Evolutionary conservation across 2,113 vertebrate species (phyloP).

Genomic region (Mola mola): DNA sequence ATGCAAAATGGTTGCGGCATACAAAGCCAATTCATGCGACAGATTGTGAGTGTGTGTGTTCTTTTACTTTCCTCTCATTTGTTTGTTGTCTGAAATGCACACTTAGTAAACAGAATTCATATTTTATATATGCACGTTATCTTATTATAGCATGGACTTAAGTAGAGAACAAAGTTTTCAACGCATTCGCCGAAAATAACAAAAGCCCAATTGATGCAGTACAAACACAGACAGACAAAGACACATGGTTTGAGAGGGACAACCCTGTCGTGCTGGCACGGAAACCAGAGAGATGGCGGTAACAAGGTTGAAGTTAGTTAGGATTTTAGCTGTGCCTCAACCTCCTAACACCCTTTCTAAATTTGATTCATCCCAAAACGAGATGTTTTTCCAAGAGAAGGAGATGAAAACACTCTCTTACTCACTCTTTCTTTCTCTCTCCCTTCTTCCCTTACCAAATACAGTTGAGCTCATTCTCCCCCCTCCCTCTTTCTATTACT

Average conservation of each 20-base stretch:
- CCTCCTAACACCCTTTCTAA: constrained; percentile 66
- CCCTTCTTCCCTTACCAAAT: constrained; percentile 66
- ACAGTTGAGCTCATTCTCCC: constrained; percentile 59
- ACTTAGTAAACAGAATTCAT: constrained; percentile 32
- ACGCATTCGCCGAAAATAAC: too few species aligned
- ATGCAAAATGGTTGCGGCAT: constrained; percentile 57
- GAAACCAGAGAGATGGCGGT: constrained; percentile 62
- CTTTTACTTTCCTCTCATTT: constrained; percentile 32
- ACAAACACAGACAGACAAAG: constrained; percentile 21
- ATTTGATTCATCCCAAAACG: constrained; percentile 74
- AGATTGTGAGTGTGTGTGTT: constrained; percentile 55
- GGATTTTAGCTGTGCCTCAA: constrained; percentile 64
- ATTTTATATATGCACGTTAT: too few species aligned
- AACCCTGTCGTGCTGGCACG: constrained; percentile 58
- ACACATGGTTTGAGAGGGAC: constrained; percentile 49
- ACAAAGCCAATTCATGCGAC: constrained; percentile 66
- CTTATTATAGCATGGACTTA: too few species aligned
- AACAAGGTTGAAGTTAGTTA: constrained; percentile 76
- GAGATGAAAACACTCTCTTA: constrained; percentile 62
- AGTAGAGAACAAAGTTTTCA: too few species aligned
- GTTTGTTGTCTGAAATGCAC: constrained; percentile 58
- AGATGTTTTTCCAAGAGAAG: constrained; percentile 70
- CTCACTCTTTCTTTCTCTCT: constrained; percentile 33
- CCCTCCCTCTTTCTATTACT: constrained; percentile 45
- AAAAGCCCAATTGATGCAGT: too few species aligned